These are phyloP conservation scores for Tenebrosternarchus preto DNA, from an alignment of 2,113 vertebrate species.

Conservation along the genomic window DNA sequence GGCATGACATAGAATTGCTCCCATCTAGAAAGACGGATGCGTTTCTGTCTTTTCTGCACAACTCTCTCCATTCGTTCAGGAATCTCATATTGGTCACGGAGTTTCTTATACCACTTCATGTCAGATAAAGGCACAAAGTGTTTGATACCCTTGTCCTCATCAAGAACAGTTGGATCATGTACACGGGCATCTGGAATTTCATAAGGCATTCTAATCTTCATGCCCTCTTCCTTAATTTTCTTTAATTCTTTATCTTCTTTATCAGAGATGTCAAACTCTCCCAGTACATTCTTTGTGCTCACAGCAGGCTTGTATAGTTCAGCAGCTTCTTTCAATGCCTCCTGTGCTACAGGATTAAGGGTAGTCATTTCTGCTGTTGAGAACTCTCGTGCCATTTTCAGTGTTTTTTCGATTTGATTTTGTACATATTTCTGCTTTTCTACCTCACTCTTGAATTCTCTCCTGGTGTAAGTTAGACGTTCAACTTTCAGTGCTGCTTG, in stretches of 20 bases:
- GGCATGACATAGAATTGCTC: conserved; percentile 98
- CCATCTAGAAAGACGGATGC: conserved; percentile 97
- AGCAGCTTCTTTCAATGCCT: conserved; percentile 92
- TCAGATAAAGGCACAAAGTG: conserved; percentile 93
- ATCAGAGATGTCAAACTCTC: conserved; percentile 86
- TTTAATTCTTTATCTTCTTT: conserved; percentile 81
- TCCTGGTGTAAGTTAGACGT: conserved; percentile 87
- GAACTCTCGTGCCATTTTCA: conserved; percentile 92
- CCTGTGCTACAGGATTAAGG: conserved; percentile 90
- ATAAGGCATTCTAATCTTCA: conserved; percentile 90
- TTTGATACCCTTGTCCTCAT: conserved; percentile 91
- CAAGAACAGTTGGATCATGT: conserved; percentile 74
- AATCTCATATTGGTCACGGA: conserved; percentile 90
- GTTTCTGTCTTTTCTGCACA: conserved; percentile 90
- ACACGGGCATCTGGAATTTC: conserved; percentile 88
- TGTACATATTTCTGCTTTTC: conserved; percentile 83
- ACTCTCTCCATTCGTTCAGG: conserved; percentile 86
- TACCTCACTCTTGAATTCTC: conserved; percentile 88
- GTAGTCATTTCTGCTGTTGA: conserved; percentile 81
- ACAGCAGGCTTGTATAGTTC: conserved; percentile 94
- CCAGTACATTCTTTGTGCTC: conserved; percentile 92
- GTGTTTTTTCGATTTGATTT: conserved; percentile 93
- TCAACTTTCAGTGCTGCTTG: conserved; percentile 92
- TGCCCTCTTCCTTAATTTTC: conserved; percentile 78
- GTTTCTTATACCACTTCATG: conserved; percentile 97